Conservation (phyloP, 2,797 vertebrate genomes). For the Amphiprion clarkii region DNA sequence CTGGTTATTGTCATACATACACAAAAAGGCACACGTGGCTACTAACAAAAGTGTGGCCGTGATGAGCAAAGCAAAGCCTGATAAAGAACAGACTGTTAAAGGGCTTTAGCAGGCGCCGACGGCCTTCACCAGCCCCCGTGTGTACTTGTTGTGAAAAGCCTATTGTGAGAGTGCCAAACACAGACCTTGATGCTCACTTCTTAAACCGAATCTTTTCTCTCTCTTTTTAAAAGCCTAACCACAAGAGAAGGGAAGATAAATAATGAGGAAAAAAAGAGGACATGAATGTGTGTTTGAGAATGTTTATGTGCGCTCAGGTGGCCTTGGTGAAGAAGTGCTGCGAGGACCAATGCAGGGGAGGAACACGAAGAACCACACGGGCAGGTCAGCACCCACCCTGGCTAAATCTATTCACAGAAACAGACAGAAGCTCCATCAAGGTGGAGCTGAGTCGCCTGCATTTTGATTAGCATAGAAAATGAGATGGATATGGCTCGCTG, state of each 20-base stretch:
- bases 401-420: conserved; percentile 66
- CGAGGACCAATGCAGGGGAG: conserved; percentile 8
- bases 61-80: conserved; percentile 44
- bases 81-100: conserved; percentile 52
- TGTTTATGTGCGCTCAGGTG: conserved; percentile 43
- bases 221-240: conserved; percentile 14
- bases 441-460: conserved; percentile 47
- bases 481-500: conserved; percentile 53
- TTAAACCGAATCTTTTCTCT: conserved; percentile 25
- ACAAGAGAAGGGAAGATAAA: not conserved
- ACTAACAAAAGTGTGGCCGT: conserved; percentile 33
- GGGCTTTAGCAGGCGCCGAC: conserved; percentile 11
- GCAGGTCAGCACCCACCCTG: conserved; percentile 49
- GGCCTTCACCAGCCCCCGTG: conserved; percentile 59
- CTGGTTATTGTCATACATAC: conserved; percentile 26
- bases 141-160: conserved; percentile 46
- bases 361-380: conserved; percentile 25
- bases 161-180: conserved; percentile 41
- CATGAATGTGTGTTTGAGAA: conserved; percentile 22
- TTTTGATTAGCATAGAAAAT: conserved; percentile 66
- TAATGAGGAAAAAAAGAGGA: not conserved
- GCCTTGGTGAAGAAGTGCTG: conserved; percentile 43
- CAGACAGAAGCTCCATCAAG: conserved; percentile 52
- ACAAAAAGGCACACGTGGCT: conserved; percentile 47
- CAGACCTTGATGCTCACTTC: conserved; percentile 61